Conservation (phyloP, 2,113 vertebrate species). For the Sapajus apella region DNA sequence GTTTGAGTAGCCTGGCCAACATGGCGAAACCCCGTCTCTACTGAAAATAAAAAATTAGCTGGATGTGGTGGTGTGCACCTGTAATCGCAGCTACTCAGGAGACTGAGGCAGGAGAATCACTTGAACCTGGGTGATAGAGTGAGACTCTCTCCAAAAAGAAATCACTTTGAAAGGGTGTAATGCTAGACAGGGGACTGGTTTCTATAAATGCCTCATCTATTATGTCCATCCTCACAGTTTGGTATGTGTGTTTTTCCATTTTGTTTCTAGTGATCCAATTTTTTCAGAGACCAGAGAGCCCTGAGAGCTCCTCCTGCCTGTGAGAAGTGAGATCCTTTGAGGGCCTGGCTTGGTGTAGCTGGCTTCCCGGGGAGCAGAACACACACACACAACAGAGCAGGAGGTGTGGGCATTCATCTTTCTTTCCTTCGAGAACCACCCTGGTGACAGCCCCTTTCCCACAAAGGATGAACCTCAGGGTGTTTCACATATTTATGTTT, state of each 20-base stretch:
- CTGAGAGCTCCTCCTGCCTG: neutral
- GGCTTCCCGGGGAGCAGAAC: neutral
- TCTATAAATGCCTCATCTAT: no score
- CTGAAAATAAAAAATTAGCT: no score
- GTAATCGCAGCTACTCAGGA: no score
- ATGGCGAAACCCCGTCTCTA: no score
- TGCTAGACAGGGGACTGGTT: accelerated
- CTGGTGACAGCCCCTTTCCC: neutral
- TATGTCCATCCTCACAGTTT: neutral
- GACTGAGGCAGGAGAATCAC: no score
- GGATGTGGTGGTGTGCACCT: no score
- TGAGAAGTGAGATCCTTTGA: neutral
- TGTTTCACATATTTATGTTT: conserved; percentile 27
- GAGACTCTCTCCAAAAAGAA: neutral
- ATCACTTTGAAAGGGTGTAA: neutral
- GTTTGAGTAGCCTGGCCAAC: no score
- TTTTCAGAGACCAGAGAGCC: neutral
- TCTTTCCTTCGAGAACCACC: neutral
- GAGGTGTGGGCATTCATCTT: neutral
- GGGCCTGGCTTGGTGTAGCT: neutral
- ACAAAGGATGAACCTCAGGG: neutral
- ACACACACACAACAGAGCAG: neutral
- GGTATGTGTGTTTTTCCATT: accelerated
- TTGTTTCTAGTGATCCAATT: neutral
- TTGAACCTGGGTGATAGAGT: no score